Evolutionary conservation across 2,113 vertebrate species (phyloP).

Genomic region (Hoplias malabaricus): DNA sequence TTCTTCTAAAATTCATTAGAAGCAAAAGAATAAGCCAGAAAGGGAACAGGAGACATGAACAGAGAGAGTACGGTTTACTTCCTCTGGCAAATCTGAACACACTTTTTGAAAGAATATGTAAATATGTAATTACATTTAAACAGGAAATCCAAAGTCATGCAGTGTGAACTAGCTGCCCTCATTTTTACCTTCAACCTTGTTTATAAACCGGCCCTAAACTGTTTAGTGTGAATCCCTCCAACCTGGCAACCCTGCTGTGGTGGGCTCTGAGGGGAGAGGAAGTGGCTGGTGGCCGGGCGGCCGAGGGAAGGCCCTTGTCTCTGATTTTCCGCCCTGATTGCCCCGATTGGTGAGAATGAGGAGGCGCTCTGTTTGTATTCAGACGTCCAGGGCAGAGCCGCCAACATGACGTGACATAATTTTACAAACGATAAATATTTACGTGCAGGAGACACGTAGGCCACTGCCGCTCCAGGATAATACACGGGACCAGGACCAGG

Average conservation of each 20-base stretch:
- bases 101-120: no score
- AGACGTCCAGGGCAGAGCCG: slow-evolving; percentile 52
- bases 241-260: neutral
- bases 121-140: no score
- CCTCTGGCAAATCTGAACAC: no score
- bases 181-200: neutral
- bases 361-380: slow-evolving; percentile 57
- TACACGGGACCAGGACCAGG: no score
- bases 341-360: slow-evolving; percentile 79
- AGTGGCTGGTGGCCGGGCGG: neutral
- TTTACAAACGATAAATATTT: slow-evolving; percentile 45
- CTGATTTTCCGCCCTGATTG: slow-evolving; percentile 81
- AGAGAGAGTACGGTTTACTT: no score
- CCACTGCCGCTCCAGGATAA: neutral
- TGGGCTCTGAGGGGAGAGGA: slow-evolving; percentile 51
- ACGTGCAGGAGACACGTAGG: slow-evolving; percentile 25
- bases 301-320: slow-evolving; percentile 68
- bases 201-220: no score
- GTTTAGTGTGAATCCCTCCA: neutral
- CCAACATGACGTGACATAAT: slow-evolving; percentile 61
- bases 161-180: neutral
- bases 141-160: no score
- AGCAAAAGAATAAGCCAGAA: no score
- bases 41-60: no score
- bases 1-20: no score